A percentile compares a stretch with the other conserved stretches of the same genome.
These are phyloP conservation scores for Ptilorrhoa leucosticta DNA, from an alignment of 2,113 vertebrate species.

Conservation along the genomic window DNA sequence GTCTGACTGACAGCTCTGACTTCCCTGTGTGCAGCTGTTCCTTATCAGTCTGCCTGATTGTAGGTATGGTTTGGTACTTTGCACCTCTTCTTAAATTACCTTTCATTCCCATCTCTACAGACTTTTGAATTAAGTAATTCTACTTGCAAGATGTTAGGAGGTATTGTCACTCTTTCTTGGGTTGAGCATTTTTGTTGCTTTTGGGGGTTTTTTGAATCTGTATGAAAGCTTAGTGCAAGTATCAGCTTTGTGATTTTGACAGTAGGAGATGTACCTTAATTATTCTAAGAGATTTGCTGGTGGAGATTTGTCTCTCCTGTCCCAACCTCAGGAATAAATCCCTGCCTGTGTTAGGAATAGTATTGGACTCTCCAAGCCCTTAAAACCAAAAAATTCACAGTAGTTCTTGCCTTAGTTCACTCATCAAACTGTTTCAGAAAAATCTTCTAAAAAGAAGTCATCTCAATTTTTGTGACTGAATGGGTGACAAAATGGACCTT, in stretches of 20 bases:
- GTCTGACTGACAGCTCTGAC: neutral
- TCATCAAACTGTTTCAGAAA: neutral
- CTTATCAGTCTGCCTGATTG: neutral
- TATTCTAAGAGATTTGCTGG: neutral
- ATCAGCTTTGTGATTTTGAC: neutral
- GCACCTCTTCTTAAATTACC: neutral
- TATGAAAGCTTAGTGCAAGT: neutral
- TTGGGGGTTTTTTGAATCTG: neutral
- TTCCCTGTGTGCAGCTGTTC: neutral
- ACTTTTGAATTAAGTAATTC: neutral
- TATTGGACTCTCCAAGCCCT: neutral
- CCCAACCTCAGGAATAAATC: neutral
- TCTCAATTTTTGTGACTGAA: neutral
- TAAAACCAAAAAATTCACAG: neutral
- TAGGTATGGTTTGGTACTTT: neutral
- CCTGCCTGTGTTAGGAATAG: neutral
- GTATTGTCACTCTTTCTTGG: neutral
- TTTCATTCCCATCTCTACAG: conserved; percentile 7
- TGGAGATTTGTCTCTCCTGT: neutral
- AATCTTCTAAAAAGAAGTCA: neutral
- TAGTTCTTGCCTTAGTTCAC: neutral
- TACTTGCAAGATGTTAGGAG: neutral
- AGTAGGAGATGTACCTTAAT: neutral
- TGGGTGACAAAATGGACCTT: neutral
- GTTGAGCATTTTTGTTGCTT: neutral